Conservation (phyloP, 1,140 invertebrate genomes). For the Oreohelix idahoensis region DNA sequence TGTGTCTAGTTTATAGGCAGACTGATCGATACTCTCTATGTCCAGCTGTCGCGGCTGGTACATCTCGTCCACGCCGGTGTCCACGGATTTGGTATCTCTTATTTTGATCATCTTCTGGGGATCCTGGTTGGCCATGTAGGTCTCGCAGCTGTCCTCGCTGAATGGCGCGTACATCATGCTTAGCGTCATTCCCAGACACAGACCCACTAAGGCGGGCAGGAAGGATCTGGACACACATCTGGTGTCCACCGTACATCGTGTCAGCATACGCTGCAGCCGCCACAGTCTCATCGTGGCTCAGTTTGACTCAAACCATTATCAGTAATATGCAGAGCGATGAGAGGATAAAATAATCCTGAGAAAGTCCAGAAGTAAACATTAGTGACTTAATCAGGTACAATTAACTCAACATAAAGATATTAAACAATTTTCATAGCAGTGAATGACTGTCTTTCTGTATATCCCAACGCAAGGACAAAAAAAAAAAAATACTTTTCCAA, state of each 20-base stretch:
- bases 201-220: conserved; percentile 59
- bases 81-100: conserved; percentile 50
- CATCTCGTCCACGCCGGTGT: conserved; percentile 40
- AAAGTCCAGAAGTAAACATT: no score
- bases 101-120: conserved; percentile 52
- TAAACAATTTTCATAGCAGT: no score
- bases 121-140: conserved; percentile 45
- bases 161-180: conserved; percentile 67
- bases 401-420: no score
- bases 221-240: conserved; percentile 45
- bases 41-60: conserved; percentile 45
- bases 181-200: conserved; percentile 65
- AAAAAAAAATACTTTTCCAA: no score
- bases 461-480: no score
- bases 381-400: no score
- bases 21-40: conserved; percentile 30
- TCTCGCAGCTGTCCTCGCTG: conserved; percentile 66
- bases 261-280: not conserved
- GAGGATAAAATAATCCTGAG: not conserved
- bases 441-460: no score
- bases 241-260: conserved; percentile 30
- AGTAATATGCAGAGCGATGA: not conserved
- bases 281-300: conserved; percentile 19
- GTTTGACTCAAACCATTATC: not conserved
- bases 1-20: not conserved